Evolutionary conservation across 2,113 vertebrate species (phyloP), one percentile per base, ranked within the genome.

Genomic region (Theristicus caerulescens): DNA sequence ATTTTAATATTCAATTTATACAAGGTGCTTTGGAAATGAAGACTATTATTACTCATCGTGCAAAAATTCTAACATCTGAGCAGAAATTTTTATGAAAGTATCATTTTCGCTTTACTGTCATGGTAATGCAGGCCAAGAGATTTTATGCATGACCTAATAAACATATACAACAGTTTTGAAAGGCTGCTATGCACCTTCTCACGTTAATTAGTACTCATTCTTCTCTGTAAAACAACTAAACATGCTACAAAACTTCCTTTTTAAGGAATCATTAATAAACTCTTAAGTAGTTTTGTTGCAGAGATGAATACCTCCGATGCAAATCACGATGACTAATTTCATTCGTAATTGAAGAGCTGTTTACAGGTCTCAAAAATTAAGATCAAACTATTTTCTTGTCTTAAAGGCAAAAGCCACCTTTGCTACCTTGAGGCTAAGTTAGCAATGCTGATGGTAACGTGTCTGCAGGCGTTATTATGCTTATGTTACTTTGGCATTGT

Each of bases 1-100:
- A 46, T 74, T 88, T 86, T 83, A 81, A 92, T 58, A 89, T 34
- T 87, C 25, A 78, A 25, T 92, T 93, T 90, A 89, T 72, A 79
- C 24, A 65, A 76, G n/a, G 84, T 91, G 38, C 58, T 78, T 96
- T 96, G 86, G 86, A 96, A 96, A 92, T 55, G 36, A 86, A 66
- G 82, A 57, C 51, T 59, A 10, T 36, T 64, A 62, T 80, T 82
- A 92, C 46, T 87, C 72, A 64, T 62, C 1, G 0, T 42, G 49
- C 44, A 96, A 94, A 95, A 87, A 91, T 79, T 69, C 79, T 77
- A 82, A 83, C 76, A 93, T 82, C 77, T 77, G 89, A 82, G 71
- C 38, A 82, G 26, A 91, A 65, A 26, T 79, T 94, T 94, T 84
- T 49, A 88, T n/a, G 27, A 17, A 94, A 93, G 34, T 66, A 88